Evolutionary conservation across 2,113 vertebrate genomes (phyloP).

Genomic region (Mandrillus leucophaeus): DNA sequence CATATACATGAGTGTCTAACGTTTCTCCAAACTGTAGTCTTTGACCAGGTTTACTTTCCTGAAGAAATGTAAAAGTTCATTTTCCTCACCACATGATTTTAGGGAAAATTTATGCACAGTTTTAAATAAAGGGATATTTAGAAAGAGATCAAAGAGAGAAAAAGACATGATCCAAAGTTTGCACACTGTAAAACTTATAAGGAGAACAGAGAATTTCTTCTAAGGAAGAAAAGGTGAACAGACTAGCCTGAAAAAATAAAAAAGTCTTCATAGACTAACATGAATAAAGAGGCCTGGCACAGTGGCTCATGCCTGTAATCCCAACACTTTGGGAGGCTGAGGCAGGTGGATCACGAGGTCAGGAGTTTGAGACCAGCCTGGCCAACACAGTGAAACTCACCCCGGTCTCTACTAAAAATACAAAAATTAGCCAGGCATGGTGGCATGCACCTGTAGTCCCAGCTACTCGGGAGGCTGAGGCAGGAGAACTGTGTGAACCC

Average conservation of each 20-base stretch:
- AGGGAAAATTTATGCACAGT: background rate
- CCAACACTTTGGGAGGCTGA: no score
- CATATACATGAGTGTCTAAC: background rate
- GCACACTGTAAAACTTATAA: background rate
- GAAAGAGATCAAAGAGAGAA: background rate
- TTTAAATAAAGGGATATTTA: background rate
- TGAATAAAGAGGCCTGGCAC: background rate
- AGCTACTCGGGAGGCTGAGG: no score
- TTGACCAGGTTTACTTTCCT: background rate
- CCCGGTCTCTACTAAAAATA: no score
- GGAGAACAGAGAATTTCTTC: background rate
- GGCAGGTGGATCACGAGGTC: no score
- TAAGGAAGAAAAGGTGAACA: background rate
- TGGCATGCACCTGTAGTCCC: no score
- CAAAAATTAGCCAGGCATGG: no score
- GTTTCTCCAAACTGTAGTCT: background rate
- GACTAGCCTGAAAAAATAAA: background rate
- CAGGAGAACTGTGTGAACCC: no score
- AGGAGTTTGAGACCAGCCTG: no score
- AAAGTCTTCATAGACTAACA: background rate
- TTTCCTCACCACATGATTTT: background rate
- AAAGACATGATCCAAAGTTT: conserved; percentile 12
- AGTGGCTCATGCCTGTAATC: no score
- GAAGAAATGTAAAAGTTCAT: background rate
- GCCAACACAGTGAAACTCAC: no score